Base-by-base conservation (phyloP, 2,113 vertebrate genomes). In the Mastomys coucha region DNA sequence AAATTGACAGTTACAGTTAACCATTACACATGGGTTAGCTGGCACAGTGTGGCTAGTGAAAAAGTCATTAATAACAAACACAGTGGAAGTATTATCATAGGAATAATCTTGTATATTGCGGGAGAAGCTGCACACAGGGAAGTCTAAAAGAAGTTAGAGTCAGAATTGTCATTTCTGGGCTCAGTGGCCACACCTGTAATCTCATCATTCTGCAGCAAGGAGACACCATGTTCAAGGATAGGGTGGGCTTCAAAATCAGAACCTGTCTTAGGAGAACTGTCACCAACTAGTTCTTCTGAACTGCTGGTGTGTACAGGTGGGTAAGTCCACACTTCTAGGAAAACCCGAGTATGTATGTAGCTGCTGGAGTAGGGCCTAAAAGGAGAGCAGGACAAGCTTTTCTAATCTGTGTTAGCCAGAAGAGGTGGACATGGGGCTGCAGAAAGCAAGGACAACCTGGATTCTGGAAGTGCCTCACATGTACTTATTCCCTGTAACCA, bases 61-160 rank as follows among this genome's bases (percentile, higher is more conserved):
- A 78, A n/a, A 45, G 69, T 24, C 69, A 31, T 58, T 91, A 36
- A 49, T 65, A 45, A 72, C 39, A 82, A 51, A 70, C 81, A 31
- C 53, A 86, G 65, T 92, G 84, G 85, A 73, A 13, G 45, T 24
- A 58, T 87, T 87, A 31, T 56, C 53, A 20, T 8, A 84, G 58
- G 26, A 90, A 69, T 91, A 33, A 69, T 65, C n/a, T 70, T 77
- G 72, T 24, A 26, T 45, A 73, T 89, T 89, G 31, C 89, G 49
- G n/a, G 45, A 80, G 36, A 89, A 58, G n/a, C 84, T 88, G 60
- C 22, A 10, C 90, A 67, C 78, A 26, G 56, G 73, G 70, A 31
- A 88, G 53, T 93, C 20, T 95, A 78, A 89, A 92, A 51, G 90
- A 49, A 90, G 58, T 45, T 75, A 51, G 75, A 60, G 49, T 84